Evolutionary conservation across 2,797 vertebrate species (phyloP).

Genomic region (Gobionotothen gibberifrons): DNA sequence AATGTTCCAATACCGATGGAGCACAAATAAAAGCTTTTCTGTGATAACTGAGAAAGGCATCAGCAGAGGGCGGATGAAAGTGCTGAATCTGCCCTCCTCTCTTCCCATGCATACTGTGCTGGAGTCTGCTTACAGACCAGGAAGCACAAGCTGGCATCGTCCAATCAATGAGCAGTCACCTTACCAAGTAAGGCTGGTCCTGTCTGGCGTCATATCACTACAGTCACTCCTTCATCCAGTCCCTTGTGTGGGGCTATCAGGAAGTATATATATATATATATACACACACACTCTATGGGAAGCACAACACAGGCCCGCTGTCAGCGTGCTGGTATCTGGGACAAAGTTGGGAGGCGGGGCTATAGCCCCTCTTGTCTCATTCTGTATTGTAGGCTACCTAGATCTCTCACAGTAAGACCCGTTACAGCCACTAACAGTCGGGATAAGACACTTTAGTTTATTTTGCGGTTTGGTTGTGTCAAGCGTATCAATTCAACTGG

Average conservation of each 20-base stretch:
- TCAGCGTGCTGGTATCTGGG: constrained; percentile 9
- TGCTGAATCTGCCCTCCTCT: background rate
- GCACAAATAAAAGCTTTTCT: background rate
- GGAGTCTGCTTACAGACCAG: background rate
- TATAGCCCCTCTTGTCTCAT: background rate
- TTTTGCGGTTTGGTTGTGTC: accelerated
- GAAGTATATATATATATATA: too few relatives aligned
- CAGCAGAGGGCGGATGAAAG: constrained; percentile 4
- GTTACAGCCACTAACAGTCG: background rate
- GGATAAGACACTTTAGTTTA: background rate
- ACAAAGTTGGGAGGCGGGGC: constrained; percentile 21
- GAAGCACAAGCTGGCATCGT: constrained; percentile 22
- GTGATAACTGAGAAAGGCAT: background rate
- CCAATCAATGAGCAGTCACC: background rate
- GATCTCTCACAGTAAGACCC: background rate
- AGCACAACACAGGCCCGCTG: constrained; percentile 23
- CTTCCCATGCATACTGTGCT: too few relatives aligned
- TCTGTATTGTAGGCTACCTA: background rate
- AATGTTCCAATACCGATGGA: background rate
- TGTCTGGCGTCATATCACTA: background rate
- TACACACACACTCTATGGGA: background rate
- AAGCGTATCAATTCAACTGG: accelerated
- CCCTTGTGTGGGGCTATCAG: constrained; percentile 13
- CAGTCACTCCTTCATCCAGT: background rate
- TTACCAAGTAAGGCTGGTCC: background rate